Evolutionary conservation across 2,797 vertebrate species (phyloP), one percentile per base, ranked within the genome.

Genomic region (Danionella dracula): DNA sequence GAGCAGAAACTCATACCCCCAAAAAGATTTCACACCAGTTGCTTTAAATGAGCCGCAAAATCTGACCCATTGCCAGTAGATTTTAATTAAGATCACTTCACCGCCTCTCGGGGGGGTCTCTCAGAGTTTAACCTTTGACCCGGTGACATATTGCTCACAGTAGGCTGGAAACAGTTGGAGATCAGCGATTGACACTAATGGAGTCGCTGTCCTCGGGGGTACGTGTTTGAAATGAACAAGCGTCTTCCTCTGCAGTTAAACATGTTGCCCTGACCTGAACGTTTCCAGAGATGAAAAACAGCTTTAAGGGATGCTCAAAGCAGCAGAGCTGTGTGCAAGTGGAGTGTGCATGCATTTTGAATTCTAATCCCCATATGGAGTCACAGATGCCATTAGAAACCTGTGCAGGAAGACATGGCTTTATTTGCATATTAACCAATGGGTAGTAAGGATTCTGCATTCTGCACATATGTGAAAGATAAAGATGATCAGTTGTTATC

Each of bases 71-170:
- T 53, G 19, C 49, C 54, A 41, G 41, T 60, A 59, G 10, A 29
- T 57, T 69, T 46, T 64, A 54, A 50, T 65, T 53, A 56, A 23
- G 8, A 5, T 60, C 58, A 58, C 58, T 40, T 27, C 10, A 21
- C 40, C 32, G 27, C n/a, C 41, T 34, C 68, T 42, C 45, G 12
- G 29, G 9, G 19, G 62, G 57, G 29, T 38, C 29, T 41, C 23
- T 27, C 23, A 27, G 23, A 53, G 20, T 73, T 73, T 73, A 76
- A 70, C 70, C 57, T 66, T 54, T 72, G 66, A 66, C 70, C 70
- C 50, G 23, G 62, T 50, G 53, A 62, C 53, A 67, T 37, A 51
- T 21, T 44, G 7, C 40, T 20, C 55, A 2, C 55, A 56, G 44
- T 29, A 53, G 21, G 49, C 21, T 29, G 20, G 8, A 27, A 69